Evolutionary conservation across 2,113 vertebrate genomes (phyloP), one percentile per base, ranked within the genome.

Genomic region (Pelvicachromis taeniatus): DNA sequence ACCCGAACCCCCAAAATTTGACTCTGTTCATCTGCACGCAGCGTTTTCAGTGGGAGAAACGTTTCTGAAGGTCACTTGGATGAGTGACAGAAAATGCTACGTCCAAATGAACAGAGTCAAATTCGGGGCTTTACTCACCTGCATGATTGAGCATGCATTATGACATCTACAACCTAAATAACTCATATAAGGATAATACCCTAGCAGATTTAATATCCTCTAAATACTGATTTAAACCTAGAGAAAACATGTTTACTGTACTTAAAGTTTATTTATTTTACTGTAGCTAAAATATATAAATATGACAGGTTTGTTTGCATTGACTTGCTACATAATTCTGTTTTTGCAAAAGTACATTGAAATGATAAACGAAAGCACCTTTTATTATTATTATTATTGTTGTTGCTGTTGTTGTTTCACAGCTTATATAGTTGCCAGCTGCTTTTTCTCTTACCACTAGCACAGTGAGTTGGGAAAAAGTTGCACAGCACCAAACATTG

Each of bases 201-300:
- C 31, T 33, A 33, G 3, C 61, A 65, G 35, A 65, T 63, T 63
- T 63, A 38, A 19, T 11, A 63, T 65, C 61, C 61, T 40, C n/a
- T 65, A 21, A 21, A 40, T 65, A 65, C 61, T 21, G 6, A 14
- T 40, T 11, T 65, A 21, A 65, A 65, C 40, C 7, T 40, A 40
- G 19, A 14, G n/a, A 40, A 65, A 65, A 65, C 19, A 56, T 38
- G 33, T 13, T 63, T 63, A 63, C 31, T 61, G 16, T 61, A 35
- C 31, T 61, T 87, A 26, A 26, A 26, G 2, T 26, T 26, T 3
- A 26, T 26, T 26, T 26, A 26, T 26, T 26, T 26, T 26, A 26
- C 26, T 26, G 26, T 26, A 85, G 61, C 59, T 59, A 78, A 89
- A 88, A 83, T 50, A 58, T 29, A 87, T 80, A 83, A 77, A 88